These are phyloP conservation scores for Mesocricetus auratus DNA, from an alignment of 2,113 vertebrate genomes.

Conservation along the genomic window DNA sequence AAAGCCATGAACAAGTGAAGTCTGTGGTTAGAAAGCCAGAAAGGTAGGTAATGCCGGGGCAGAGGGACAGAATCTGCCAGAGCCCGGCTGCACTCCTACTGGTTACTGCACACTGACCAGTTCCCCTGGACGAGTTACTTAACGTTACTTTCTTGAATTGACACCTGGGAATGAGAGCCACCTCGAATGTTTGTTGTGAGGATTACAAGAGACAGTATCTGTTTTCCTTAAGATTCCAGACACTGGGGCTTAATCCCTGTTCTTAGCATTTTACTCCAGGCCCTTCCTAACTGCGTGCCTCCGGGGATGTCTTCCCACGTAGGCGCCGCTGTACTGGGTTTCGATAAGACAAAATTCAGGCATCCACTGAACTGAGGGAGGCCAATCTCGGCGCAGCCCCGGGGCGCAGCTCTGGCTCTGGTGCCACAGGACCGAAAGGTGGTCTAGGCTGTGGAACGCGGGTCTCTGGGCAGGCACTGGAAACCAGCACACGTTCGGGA, in stretches of 20 bases:
- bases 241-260: background rate
- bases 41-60: background rate
- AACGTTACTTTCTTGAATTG: background rate
- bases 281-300: background rate
- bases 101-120: background rate
- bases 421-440: background rate
- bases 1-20: background rate
- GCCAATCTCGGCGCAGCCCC: background rate
- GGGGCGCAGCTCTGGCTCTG: background rate
- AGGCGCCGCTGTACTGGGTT: background rate
- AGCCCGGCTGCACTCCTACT: background rate
- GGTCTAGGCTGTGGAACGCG: background rate
- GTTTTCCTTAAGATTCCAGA: background rate
- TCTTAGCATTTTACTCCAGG: background rate
- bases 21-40: background rate
- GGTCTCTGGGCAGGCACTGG: slow-evolving; percentile 15
- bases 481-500: slow-evolving; percentile 10
- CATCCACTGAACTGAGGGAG: background rate
- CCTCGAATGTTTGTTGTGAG: background rate
- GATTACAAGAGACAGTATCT: background rate
- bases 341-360: background rate
- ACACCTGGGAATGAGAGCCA: background rate
- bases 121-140: background rate
- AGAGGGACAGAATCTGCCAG: background rate
- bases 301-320: background rate